These are phyloP conservation scores for Iguana delicatissima DNA, from an alignment of 2,797 vertebrate species.

Conservation along the genomic window DNA sequence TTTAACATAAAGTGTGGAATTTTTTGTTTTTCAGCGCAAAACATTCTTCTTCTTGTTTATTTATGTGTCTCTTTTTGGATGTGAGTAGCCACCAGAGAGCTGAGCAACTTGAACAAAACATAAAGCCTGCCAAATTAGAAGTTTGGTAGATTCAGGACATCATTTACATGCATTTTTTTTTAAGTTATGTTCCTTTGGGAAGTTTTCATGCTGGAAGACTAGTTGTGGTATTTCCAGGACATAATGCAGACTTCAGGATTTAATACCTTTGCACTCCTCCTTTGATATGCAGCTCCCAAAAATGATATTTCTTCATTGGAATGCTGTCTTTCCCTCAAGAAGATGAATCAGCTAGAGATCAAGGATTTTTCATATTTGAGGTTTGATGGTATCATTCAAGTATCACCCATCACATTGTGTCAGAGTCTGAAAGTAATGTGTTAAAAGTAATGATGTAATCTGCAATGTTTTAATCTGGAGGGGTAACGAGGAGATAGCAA, in stretches of 20 bases:
- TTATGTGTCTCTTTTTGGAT: slow-evolving; percentile 5
- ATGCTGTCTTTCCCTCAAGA: neutral
- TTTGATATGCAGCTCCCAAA: accelerated
- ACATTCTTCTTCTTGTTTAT: slow-evolving; percentile 31
- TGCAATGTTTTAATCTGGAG: neutral
- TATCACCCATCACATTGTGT: neutral
- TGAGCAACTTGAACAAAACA: slow-evolving; percentile 35
- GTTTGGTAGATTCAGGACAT: neutral
- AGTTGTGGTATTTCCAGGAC: neutral
- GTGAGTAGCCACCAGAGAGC: neutral
- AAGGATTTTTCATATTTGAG: neutral
- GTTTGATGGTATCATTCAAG: neutral
- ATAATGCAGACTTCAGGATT: neutral
- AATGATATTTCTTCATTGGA: slow-evolving; percentile 15
- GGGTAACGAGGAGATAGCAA: neutral
- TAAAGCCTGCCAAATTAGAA: slow-evolving; percentile 16
- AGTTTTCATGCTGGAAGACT: neutral
- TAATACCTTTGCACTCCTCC: neutral
- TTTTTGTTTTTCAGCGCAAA: slow-evolving; percentile 30
- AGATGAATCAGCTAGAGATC: neutral
- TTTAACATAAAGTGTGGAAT: slow-evolving; percentile 16
- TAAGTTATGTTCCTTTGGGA: slow-evolving; percentile 9
- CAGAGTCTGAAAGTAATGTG: neutral
- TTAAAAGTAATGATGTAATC: neutral
- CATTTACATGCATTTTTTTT: slow-evolving; percentile 4